Conservation (phyloP, 2,888 invertebrate genomes). For the Synergus umbraculus region DNA sequence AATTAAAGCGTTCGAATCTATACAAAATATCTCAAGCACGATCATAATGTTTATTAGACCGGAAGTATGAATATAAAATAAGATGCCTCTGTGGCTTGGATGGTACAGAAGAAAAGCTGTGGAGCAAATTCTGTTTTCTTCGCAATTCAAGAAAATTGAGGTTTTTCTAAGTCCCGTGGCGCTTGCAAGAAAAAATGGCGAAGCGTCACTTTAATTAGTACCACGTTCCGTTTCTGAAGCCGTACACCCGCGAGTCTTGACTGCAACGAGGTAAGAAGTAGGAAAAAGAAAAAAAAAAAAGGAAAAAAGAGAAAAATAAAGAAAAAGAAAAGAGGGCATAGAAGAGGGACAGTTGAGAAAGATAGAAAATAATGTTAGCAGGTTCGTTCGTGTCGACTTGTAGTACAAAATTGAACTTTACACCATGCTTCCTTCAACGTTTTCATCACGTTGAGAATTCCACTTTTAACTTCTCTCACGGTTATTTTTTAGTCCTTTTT, state of each 20-base stretch:
- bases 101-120: background rate
- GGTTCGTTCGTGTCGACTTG: slow-evolving; percentile 66
- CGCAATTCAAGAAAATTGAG: slow-evolving; percentile 25
- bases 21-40: too few relatives aligned
- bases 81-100: background rate
- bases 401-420: slow-evolving; percentile 63
- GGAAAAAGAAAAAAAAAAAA: background rate
- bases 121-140: slow-evolving; percentile 1
- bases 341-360: slow-evolving; percentile 41
- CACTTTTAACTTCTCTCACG: background rate
- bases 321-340: background rate
- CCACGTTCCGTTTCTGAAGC: slow-evolving; percentile 5
- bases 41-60: background rate
- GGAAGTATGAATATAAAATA: background rate
- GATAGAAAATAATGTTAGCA: slow-evolving; percentile 54
- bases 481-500: background rate
- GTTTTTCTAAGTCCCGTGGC: slow-evolving; percentile 5
- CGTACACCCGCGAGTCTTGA: slow-evolving; percentile 26
- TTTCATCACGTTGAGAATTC: background rate
- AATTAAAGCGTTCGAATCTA: too few relatives aligned
- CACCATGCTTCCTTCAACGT: background rate
- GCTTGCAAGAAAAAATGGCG: background rate
- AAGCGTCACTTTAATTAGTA: slow-evolving; percentile 38
- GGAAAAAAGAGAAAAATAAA: background rate
- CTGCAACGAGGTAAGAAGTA: slow-evolving; percentile 36